A percentile compares a stretch with the other conserved stretches of the same genome.
phyloP scores from a whole-genome alignment of 1,140 invertebrate species.

The Drosophila saltans region DNA sequence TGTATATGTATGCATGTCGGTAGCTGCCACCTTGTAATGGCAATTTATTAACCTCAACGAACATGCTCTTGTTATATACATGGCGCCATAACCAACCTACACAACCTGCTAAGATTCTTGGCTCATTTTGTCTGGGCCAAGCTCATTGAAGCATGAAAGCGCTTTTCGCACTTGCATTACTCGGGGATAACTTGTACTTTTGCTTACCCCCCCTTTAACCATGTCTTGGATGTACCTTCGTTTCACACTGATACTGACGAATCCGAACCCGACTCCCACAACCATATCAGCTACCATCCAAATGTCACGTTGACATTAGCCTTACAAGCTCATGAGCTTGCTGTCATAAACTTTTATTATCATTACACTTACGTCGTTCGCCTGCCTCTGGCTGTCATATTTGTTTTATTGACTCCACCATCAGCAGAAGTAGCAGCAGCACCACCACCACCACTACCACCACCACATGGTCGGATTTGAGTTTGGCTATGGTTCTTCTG shows the following conservation, averaged over 20 bases:
- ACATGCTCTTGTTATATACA: constrained; percentile 4
- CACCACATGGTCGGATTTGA: background rate
- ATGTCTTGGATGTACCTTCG: background rate
- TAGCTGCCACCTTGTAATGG: background rate
- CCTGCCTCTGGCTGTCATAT: constrained; percentile 56
- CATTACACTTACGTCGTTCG: constrained; percentile 67
- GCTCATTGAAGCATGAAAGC: constrained; percentile 72
- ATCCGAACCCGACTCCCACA: too few species aligned
- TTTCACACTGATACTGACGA: background rate
- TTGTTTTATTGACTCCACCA: constrained; percentile 73
- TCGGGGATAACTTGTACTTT: constrained; percentile 30
- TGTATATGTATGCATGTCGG: background rate
- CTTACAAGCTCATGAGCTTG: constrained; percentile 77
- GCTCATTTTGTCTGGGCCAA: constrained; percentile 54
- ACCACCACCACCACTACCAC: too few species aligned
- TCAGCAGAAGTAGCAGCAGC: background rate
- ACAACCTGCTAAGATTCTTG: constrained; percentile 42
- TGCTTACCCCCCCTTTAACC: background rate
- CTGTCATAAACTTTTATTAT: constrained; percentile 80
- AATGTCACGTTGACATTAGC: constrained; percentile 75
- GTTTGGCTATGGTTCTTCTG: background rate
- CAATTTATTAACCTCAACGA: constrained; percentile 13
- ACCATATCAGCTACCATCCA: background rate
- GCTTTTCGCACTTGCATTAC: constrained; percentile 70
- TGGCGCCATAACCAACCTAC: constrained; percentile 6